Conservation (phyloP, 2,888 invertebrate genomes). For the Onchidella celtica region DNA sequence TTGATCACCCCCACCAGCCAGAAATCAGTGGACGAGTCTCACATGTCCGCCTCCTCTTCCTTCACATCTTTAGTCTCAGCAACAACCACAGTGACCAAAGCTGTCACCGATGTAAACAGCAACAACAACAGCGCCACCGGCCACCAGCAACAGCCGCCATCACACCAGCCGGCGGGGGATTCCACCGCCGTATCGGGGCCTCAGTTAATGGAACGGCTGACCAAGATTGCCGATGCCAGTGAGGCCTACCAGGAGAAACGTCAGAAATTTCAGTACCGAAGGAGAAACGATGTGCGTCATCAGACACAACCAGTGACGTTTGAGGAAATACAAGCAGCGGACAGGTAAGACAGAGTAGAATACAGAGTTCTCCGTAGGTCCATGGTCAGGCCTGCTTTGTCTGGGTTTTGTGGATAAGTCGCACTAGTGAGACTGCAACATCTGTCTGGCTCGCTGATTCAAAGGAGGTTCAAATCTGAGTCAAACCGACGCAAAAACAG, state of each 20-base stretch:
- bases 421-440: too few species aligned
- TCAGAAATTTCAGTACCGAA: slow-evolving; percentile 80
- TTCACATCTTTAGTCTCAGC: background rate
- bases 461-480: too few species aligned
- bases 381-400: too few species aligned
- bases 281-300: slow-evolving; percentile 82
- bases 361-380: too few species aligned
- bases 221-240: slow-evolving; percentile 63
- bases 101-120: background rate
- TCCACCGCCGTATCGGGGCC: slow-evolving; percentile 59
- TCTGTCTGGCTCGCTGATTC: too few species aligned
- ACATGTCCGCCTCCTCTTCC: background rate
- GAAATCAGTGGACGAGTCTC: slow-evolving; percentile 58
- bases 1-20: slow-evolving; percentile 59
- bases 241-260: slow-evolving; percentile 57
- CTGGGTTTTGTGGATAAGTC: too few species aligned
- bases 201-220: slow-evolving; percentile 70
- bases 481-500: too few species aligned
- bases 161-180: background rate
- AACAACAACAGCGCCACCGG: background rate
- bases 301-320: slow-evolving; percentile 74
- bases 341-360: slow-evolving; percentile 64
- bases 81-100: background rate
- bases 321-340: slow-evolving; percentile 72
- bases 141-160: background rate